A percentile compares a stretch with the other conserved stretches of the same genome.
Conservation (phyloP, 35 echinoderm and acorn worm species). For the Ophioderma brevispina region DNA sequence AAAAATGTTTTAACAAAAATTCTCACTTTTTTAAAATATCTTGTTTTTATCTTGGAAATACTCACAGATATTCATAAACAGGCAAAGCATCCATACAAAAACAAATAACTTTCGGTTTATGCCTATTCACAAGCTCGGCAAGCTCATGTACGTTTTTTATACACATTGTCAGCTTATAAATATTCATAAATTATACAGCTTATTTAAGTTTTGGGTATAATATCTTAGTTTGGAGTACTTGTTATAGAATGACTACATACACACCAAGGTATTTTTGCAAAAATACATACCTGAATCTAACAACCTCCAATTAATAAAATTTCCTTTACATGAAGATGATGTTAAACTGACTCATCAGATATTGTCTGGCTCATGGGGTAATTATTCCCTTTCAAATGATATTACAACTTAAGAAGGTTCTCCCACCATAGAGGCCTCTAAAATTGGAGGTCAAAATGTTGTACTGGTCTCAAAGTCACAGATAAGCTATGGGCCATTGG, state of each 20-base stretch:
- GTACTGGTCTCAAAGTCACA: no score
- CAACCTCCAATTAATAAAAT: neutral
- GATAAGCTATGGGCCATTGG: no score
- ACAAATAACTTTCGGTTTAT: neutral
- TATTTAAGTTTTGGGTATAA: neutral
- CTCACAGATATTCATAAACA: neutral
- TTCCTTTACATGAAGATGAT: no score
- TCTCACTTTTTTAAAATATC: neutral
- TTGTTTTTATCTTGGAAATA: neutral
- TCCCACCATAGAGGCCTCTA: no score
- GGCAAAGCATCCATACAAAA: neutral
- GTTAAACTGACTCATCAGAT: no score
- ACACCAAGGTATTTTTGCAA: neutral
- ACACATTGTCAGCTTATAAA: conserved; percentile 4
- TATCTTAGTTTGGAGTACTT: conserved; percentile 8
- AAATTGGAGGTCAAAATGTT: no score
- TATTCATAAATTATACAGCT: conserved; percentile 4
- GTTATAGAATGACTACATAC: neutral
- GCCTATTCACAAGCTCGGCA: neutral
- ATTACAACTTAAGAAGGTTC: no score
- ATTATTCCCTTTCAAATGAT: no score
- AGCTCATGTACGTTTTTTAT: neutral
- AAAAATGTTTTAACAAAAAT: neutral
- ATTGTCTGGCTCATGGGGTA: no score
- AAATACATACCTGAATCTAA: neutral